Evolutionary conservation across 1,140 invertebrate species (phyloP).

Genomic region (Venturia canescens): DNA sequence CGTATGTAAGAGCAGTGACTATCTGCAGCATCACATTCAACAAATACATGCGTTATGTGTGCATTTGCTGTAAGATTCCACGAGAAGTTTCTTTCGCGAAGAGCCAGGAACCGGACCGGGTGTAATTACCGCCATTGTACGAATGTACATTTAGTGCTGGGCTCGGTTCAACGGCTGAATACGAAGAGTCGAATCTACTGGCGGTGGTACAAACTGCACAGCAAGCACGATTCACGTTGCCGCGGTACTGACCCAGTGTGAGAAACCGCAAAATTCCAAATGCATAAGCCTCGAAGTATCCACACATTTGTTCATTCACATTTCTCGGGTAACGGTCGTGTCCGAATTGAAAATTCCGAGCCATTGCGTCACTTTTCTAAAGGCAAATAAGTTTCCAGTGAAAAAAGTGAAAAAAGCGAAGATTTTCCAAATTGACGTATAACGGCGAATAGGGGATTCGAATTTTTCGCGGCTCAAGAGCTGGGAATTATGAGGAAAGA

Average conservation of each 20-base stretch:
- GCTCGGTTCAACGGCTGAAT: too few relatives aligned
- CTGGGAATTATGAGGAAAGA: too few relatives aligned
- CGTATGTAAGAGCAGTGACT: conserved; percentile 11
- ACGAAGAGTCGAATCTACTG: conserved; percentile 1
- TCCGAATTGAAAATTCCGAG: too few relatives aligned
- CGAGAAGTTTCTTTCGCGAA: conserved; percentile 1
- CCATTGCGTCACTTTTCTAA: too few relatives aligned
- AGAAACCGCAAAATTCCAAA: neutral
- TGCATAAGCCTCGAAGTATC: neutral
- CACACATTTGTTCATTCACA: neutral
- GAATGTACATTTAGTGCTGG: neutral
- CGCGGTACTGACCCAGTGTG: conserved; percentile 37
- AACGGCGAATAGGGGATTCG: too few relatives aligned
- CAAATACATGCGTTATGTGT: neutral
- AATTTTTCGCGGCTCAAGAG: too few relatives aligned
- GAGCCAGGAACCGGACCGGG: conserved; percentile 2
- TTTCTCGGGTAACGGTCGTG: too few relatives aligned
- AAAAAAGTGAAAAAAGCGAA: too few relatives aligned
- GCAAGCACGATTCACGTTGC: neutral
- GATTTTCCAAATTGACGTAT: too few relatives aligned
- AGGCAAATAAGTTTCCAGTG: too few relatives aligned
- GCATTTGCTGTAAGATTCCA: neutral
- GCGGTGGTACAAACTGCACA: neutral
- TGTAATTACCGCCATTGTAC: conserved; percentile 15
- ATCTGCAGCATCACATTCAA: neutral